These are phyloP conservation scores for Agrilus planipennis DNA, from an alignment of 1,140 invertebrate genomes.

Conservation along the genomic window DNA sequence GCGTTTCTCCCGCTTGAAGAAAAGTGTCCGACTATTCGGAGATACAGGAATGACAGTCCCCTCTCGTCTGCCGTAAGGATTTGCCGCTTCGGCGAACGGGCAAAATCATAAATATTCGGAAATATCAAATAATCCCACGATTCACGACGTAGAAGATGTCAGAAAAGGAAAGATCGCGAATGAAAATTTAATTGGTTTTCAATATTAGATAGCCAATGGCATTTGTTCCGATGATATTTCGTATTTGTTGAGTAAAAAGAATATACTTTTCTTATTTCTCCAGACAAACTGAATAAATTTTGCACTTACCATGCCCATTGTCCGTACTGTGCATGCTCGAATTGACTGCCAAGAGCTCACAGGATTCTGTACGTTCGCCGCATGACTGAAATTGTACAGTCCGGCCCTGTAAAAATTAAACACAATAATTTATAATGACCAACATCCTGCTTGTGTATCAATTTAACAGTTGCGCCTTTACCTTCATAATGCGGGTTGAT, in stretches of 20 bases:
- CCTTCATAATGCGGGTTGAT: too few species aligned
- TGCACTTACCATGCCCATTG: constrained; percentile 30
- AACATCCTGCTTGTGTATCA: not conserved
- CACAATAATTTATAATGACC: constrained; percentile 6
- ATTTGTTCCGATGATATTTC: not conserved
- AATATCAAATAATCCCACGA: constrained; percentile 21
- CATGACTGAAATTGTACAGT: constrained; percentile 14
- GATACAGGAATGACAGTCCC: constrained; percentile 4
- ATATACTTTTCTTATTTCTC: not conserved
- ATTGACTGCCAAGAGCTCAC: not conserved
- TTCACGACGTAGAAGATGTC: not conserved
- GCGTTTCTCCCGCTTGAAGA: too few species aligned
- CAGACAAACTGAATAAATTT: constrained; percentile 1
- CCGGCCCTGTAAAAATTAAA: constrained; percentile 13
- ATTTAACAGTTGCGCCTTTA: too few species aligned
- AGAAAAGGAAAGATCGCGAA: not conserved
- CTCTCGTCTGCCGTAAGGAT: constrained; percentile 16
- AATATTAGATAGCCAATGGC: not conserved
- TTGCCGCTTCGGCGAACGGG: constrained; percentile 17
- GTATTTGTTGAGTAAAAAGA: not conserved
- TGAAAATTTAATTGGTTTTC: not conserved
- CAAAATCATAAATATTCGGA: constrained; percentile 20
- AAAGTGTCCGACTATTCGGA: too few species aligned
- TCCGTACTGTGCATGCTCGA: constrained; percentile 31
- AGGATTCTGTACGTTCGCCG: constrained; percentile 2